phyloP scores from a whole-genome alignment of 30 jellyfish, hydroid and myxozoan species.

The Nemopilema nomurai region DNA sequence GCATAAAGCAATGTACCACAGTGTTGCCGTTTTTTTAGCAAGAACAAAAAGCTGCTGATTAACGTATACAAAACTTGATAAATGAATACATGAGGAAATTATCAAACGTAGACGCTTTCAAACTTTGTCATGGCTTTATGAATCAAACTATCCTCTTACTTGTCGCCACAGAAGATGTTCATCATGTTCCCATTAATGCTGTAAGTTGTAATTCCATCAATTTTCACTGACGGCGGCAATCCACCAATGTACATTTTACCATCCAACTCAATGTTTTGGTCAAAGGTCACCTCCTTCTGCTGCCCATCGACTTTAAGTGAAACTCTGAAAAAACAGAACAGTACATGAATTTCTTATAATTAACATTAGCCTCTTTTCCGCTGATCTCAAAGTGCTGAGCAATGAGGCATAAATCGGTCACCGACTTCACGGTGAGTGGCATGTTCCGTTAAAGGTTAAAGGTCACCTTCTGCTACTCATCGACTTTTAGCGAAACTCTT shows the following conservation, averaged over 20 bases:
- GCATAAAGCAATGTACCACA: too few species aligned
- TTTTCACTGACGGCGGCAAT: constrained; percentile 37
- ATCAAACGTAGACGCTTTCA: neutral
- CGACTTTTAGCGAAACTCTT: too few species aligned
- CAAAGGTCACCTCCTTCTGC: constrained; percentile 26
- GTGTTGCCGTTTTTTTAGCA: too few species aligned
- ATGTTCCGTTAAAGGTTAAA: too few species aligned
- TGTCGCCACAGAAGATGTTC: constrained; percentile 52
- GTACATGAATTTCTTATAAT: too few species aligned
- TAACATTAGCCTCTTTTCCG: too few species aligned
- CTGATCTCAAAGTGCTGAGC: too few species aligned
- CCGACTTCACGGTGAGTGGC: too few species aligned
- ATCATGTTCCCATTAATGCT: constrained; percentile 60
- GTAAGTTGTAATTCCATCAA: constrained; percentile 42
- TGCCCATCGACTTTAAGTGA: constrained; percentile 52
- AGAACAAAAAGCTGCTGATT: too few species aligned
- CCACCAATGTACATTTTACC: constrained; percentile 62
- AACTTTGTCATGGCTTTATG: neutral
- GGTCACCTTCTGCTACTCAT: too few species aligned
- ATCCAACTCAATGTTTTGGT: constrained; percentile 18
- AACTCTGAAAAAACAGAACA: constrained; percentile 19
- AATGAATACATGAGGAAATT: neutral
- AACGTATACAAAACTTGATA: too few species aligned
- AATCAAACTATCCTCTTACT: constrained; percentile 16
- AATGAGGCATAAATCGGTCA: too few species aligned